phyloP scores from a whole-genome alignment of 1,140 invertebrate genomes.

The Drosophila nikananu region DNA sequence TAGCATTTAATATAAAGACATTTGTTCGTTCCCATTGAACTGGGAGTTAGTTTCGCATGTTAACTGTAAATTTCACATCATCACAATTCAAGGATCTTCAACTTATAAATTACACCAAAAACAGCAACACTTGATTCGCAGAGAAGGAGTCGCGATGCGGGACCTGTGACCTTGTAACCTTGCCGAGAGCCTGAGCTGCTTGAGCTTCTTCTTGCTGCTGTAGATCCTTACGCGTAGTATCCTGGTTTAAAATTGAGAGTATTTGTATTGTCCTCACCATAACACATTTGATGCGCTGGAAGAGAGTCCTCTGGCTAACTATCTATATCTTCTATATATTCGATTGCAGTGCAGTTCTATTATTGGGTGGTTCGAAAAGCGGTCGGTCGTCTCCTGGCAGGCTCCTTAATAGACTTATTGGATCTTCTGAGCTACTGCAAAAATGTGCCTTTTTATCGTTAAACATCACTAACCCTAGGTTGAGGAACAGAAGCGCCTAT shows the following conservation, averaged over 20 bases:
- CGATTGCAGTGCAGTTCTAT: conserved; percentile 39
- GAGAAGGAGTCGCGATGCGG: conserved; percentile 9
- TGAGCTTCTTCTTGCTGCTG: neutral
- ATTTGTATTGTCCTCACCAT: conserved; percentile 49
- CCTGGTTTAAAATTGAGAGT: conserved; percentile 20
- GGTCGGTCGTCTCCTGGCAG: conserved; percentile 31
- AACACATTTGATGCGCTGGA: conserved; percentile 55
- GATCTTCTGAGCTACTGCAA: conserved; percentile 37
- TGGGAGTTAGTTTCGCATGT: conserved; percentile 83
- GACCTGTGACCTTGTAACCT: conserved; percentile 19
- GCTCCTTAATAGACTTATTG: conserved; percentile 41
- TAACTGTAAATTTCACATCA: conserved; percentile 86
- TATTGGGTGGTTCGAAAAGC: conserved; percentile 33
- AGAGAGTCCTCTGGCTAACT: conserved; percentile 44
- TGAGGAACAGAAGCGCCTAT: conserved; percentile 75
- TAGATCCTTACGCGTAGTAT: conserved; percentile 3
- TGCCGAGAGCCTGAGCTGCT: neutral
- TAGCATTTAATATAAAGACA: conserved; percentile 80
- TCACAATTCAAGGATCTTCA: conserved; percentile 84
- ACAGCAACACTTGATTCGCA: conserved; percentile 45
- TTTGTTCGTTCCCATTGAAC: conserved; percentile 84
- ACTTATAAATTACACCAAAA: conserved; percentile 73
- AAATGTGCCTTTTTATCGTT: conserved; percentile 19
- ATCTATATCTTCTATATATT: conserved; percentile 11
- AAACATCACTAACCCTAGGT: conserved; percentile 71